Base-by-base conservation (phyloP, 2,113 vertebrate genomes). In the Tachycineta bicolor region DNA sequence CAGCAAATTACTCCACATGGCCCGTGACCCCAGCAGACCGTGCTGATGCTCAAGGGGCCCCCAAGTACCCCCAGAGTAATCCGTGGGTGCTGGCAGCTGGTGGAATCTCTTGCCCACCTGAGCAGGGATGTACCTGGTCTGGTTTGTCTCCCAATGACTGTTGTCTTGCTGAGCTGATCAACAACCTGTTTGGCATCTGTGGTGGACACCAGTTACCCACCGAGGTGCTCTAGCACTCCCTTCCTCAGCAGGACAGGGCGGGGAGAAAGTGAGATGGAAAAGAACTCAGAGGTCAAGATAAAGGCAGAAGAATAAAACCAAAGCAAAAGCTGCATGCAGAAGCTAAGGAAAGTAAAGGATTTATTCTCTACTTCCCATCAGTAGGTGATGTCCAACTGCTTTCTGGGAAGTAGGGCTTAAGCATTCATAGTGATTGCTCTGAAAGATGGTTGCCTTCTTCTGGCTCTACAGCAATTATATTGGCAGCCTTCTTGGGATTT, bases 11-110 rank as follows among this genome's bases (percentile, higher is more conserved):
- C 5, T 3, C 50, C 49, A n/a, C 58, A 68, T 63, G 29, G 20
- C 11, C 41, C 17, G n/a, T 69, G 74, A 60, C 64, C 74, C 18
- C 33, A 65, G n/a, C 31, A 75, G 69, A 80, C 12, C 0, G 0
- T 87, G 50, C n/a, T 3, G 0, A 0, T 58, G 76, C 34, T 56
- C 3, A 3, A 41, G 44, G 33, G 53, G 17, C 10, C 16, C 12
- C 16, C 1, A 1, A 2, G 21, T 44, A 47, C 14, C 37, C 37
- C 29, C 5, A 10, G 31, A 26, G 49, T 87, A 52, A 65, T 64
- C 73, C 0, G 0, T 1, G 3, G 43, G 43, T 1, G 1, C 44
- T 7, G 3, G 46, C 56, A 87, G 64, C 33, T 7, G 6, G 12
- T 67, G 73, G 49, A 76, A 41, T 73, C 11, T 1, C 49, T 37